These are phyloP conservation scores for Yponomeuta plumbellus DNA, from an alignment of 2,888 invertebrate species.

Conservation along the genomic window DNA sequence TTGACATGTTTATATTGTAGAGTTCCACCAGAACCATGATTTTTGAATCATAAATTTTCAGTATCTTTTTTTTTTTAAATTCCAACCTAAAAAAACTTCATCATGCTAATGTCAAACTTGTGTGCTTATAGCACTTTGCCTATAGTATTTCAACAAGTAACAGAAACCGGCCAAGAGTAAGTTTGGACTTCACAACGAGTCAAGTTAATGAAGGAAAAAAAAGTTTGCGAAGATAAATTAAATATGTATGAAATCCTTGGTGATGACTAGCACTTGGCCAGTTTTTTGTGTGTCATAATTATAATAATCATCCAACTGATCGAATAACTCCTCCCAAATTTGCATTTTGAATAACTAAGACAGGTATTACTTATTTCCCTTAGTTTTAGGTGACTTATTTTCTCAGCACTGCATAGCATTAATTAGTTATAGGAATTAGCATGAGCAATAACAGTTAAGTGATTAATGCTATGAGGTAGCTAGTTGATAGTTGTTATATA, in stretches of 20 bases:
- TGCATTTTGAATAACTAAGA: neutral
- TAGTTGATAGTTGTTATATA: constrained; percentile 46
- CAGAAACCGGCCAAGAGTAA: too few relatives aligned
- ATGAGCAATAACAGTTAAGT: constrained; percentile 35
- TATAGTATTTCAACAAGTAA: neutral
- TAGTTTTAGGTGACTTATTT: constrained; percentile 4
- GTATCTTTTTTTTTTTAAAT: too few relatives aligned
- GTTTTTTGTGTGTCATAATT: too few relatives aligned
- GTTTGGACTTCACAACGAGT: too few relatives aligned
- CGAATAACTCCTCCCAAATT: neutral
- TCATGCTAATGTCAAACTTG: neutral
- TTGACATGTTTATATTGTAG: too few relatives aligned
- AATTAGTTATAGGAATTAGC: constrained; percentile 32
- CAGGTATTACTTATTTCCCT: neutral
- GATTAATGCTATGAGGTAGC: constrained; percentile 70
- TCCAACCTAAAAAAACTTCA: neutral
- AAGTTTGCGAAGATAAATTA: too few relatives aligned
- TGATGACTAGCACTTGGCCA: too few relatives aligned
- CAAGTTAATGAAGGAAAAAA: too few relatives aligned
- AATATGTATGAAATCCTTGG: too few relatives aligned
- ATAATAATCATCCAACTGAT: too few relatives aligned
- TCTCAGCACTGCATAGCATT: constrained; percentile 62
- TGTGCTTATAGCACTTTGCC: neutral
- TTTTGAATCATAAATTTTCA: too few relatives aligned
- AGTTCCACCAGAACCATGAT: too few relatives aligned